Conservation (phyloP, 2,888 invertebrate genomes). For the Himalopsyche japonica region DNA sequence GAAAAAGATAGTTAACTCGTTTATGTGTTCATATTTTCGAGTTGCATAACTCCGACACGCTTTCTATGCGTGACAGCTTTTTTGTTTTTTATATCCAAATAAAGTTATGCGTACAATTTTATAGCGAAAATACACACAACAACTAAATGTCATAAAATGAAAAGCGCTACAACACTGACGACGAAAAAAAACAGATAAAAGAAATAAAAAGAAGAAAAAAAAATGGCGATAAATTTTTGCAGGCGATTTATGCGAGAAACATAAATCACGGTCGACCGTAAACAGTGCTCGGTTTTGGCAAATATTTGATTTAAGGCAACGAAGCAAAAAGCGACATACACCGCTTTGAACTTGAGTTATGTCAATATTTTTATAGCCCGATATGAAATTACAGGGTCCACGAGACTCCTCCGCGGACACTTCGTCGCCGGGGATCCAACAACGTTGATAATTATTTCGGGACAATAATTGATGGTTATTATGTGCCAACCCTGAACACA, state of each 20-base stretch:
- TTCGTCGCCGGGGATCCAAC: neutral
- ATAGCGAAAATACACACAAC: neutral
- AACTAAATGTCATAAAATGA: neutral
- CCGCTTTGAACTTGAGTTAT: neutral
- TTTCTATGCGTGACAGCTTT: neutral
- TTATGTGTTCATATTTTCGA: too few relatives aligned
- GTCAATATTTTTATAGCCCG: constrained; percentile 32
- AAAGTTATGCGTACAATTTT: neutral
- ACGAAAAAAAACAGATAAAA: neutral
- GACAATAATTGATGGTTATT: too few relatives aligned
- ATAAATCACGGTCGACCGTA: constrained; percentile 38
- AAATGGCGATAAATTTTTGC: constrained; percentile 37
- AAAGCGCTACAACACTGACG: neutral
- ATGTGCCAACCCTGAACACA: too few relatives aligned
- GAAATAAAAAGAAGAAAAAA: constrained; percentile 15
- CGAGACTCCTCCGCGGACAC: neutral
- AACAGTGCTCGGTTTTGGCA: constrained; percentile 37
- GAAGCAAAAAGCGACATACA: constrained; percentile 14
- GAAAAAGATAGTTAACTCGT: too few relatives aligned
- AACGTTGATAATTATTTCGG: too few relatives aligned
- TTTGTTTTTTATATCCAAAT: neutral
- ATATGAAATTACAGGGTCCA: constrained; percentile 4
- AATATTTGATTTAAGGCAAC: constrained; percentile 36
- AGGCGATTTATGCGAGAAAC: constrained; percentile 38
- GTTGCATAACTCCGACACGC: neutral